A percentile compares a stretch with the other conserved stretches of the same genome.
phyloP scores from a whole-genome alignment of 2,888 invertebrate genomes.

The Gibbula magus region DNA sequence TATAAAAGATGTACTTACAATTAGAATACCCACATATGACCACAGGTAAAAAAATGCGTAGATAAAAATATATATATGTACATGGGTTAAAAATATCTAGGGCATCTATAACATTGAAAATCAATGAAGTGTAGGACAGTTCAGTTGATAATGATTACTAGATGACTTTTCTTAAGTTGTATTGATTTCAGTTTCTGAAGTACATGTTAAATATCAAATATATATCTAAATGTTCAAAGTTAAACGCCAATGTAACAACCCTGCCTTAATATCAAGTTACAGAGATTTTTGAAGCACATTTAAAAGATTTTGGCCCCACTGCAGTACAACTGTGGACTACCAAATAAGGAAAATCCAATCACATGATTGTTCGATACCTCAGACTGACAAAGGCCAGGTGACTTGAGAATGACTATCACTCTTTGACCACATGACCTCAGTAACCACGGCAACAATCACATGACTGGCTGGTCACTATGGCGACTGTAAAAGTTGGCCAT shows the following conservation, averaged over 20 bases:
- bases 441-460: background rate
- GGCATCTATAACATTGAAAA: background rate
- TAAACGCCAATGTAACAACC: no score
- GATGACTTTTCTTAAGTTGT: no score
- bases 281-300: slow-evolving; percentile 9
- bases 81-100: background rate
- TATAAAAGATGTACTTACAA: background rate
- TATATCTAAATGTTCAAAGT: no score
- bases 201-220: no score
- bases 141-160: no score
- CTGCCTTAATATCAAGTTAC: background rate
- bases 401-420: background rate
- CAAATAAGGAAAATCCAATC: slow-evolving; percentile 11
- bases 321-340: slow-evolving; percentile 3
- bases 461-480: slow-evolving; percentile 5
- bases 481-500: background rate
- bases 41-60: background rate
- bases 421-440: background rate
- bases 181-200: no score
- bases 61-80: slow-evolving; percentile 3
- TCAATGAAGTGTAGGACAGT: no score
- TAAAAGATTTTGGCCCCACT: slow-evolving; percentile 12
- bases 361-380: background rate
- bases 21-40: background rate
- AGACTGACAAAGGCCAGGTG: background rate